Percentiles rank a stretch among this genome's conserved stretches.
Conservation (phyloP, 2,797 vertebrate species). For the Cryptoprocta ferox region DNA sequence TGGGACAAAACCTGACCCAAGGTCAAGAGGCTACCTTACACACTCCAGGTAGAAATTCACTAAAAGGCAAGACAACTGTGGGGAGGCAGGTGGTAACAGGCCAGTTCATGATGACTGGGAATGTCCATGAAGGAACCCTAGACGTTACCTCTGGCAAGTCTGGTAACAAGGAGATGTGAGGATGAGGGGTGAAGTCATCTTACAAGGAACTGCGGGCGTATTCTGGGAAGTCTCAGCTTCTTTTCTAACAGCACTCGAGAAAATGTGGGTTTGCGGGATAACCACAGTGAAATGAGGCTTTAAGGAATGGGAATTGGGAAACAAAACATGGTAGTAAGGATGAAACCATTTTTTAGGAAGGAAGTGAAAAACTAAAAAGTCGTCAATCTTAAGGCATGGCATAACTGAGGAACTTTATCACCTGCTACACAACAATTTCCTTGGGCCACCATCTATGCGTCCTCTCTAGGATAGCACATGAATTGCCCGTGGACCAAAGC, state of each 20-base stretch:
- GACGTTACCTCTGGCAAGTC: background rate
- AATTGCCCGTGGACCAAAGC: background rate
- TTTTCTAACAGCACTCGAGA: conserved; percentile 51
- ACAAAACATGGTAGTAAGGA: conserved; percentile 18
- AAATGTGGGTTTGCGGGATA: conserved; percentile 14
- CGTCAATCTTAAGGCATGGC: background rate
- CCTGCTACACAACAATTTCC: background rate
- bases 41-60: too few relatives aligned
- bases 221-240: conserved; percentile 58
- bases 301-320: conserved; percentile 55
- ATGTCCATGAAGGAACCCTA: background rate
- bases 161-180: background rate
- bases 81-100: rapidly evolving
- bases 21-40: background rate
- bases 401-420: background rate
- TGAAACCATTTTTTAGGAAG: background rate
- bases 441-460: background rate
- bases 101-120: background rate
- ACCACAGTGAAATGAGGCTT: conserved; percentile 50
- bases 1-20: background rate
- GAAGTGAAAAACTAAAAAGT: background rate
- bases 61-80: background rate
- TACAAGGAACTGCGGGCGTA: background rate
- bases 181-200: conserved; percentile 44
- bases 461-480: background rate